Conservation (phyloP, 2,888 invertebrate genomes). For the Pandemis heparana region DNA sequence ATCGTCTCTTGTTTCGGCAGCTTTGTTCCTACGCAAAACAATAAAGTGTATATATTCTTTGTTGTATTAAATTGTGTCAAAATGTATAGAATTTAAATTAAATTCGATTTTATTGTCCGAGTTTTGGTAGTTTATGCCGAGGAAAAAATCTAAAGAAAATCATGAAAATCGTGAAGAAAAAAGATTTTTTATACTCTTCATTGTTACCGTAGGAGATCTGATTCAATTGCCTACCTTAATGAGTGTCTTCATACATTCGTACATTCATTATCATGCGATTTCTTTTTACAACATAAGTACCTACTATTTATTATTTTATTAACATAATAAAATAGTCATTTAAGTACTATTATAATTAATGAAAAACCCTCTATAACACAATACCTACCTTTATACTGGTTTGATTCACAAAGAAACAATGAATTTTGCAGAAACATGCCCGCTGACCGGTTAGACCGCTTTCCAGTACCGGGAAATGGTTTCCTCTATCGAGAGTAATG, state of each 20-base stretch:
- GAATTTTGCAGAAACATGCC: constrained; percentile 41
- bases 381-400: constrained; percentile 13
- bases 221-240: no score
- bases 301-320: neutral
- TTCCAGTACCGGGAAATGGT: constrained; percentile 53
- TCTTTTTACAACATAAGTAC: neutral
- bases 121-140: neutral
- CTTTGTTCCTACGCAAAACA: neutral
- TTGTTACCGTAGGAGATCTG: no score
- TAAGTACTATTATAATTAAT: neutral
- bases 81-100: no score
- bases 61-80: no score
- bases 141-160: neutral
- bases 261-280: no score
- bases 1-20: neutral
- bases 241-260: no score
- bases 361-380: constrained; percentile 32
- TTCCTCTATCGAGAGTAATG: constrained; percentile 36
- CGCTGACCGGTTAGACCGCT: constrained; percentile 54
- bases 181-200: no score
- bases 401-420: constrained; percentile 28
- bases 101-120: neutral
- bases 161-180: no score
- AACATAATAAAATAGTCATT: neutral
- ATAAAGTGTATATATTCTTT: neutral